Conservation (phyloP, 2,113 vertebrate genomes). For the Hippoglossus stenolepis region DNA sequence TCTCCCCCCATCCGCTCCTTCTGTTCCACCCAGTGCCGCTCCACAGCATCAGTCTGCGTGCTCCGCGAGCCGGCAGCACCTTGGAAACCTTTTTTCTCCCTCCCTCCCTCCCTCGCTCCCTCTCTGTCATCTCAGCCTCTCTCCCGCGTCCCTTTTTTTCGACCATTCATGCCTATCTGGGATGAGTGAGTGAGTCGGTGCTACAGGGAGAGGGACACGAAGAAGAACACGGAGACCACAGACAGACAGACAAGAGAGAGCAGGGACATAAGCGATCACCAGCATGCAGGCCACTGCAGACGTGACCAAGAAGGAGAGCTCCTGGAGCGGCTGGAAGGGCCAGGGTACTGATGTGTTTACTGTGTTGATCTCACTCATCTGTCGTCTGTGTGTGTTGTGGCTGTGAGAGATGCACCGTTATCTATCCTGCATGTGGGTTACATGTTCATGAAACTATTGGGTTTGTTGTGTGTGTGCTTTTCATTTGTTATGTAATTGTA, state of each 20-base stretch:
- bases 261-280: conserved; percentile 71
- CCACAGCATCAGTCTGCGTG: conserved; percentile 72
- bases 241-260: conserved; percentile 61
- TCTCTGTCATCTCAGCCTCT: conserved; percentile 54
- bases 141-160: conserved; percentile 67
- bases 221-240: conserved; percentile 64
- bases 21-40: conserved; percentile 52
- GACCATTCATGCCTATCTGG: conserved; percentile 82
- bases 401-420: conserved; percentile 21
- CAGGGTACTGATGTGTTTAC: conserved; percentile 88
- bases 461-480: conserved; percentile 27
- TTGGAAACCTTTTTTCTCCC: conserved; percentile 74
- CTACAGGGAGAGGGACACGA: conserved; percentile 72
- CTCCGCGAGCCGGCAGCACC: conserved; percentile 72
- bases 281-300: conserved; percentile 95
- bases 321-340: conserved; percentile 97
- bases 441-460: conserved; percentile 1
- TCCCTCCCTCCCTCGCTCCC: conserved; percentile 49
- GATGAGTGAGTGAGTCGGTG: conserved; percentile 82
- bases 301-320: conserved; percentile 94
- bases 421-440: conserved; percentile 45
- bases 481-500: conserved; percentile 35
- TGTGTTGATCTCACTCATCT: conserved; percentile 40
- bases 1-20: conserved; percentile 34
- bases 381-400: conserved; percentile 33